These are phyloP conservation scores for Sporophila hypoxantha DNA, from an alignment of 2,113 vertebrate species.

Conservation along the genomic window DNA sequence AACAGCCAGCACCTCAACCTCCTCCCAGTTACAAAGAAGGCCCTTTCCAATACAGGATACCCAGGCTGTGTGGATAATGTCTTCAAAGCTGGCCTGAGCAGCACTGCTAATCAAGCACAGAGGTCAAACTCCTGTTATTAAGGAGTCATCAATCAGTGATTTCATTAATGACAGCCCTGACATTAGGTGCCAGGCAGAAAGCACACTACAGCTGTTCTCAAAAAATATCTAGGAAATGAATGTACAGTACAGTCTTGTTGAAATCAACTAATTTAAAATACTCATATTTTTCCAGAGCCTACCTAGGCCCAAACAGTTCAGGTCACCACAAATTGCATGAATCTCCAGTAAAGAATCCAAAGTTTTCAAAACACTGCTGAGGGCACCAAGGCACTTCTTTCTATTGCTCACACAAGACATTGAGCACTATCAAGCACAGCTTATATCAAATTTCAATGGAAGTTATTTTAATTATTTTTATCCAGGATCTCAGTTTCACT, in stretches of 20 bases:
- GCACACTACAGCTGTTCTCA: not conserved
- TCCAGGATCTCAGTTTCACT: not conserved
- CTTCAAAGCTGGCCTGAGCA: not conserved
- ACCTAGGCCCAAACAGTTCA: not conserved
- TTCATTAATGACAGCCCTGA: not conserved
- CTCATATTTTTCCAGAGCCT: not conserved
- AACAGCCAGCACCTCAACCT: not conserved
- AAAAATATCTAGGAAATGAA: not conserved
- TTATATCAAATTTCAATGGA: not conserved
- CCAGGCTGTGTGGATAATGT: not conserved
- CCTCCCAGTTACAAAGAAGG: not conserved
- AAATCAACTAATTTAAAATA: not conserved
- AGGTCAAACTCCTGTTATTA: not conserved
- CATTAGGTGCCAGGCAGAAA: not conserved
- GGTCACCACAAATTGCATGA: not conserved
- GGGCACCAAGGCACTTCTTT: not conserved
- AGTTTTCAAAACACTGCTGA: not conserved
- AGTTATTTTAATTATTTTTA: not conserved
- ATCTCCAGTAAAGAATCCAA: not conserved
- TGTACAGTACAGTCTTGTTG: not conserved
- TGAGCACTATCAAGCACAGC: not conserved
- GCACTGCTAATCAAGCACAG: not conserved
- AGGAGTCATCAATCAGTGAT: not conserved
- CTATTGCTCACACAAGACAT: not conserved
- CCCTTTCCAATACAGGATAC: not conserved